A percentile compares a stretch with the other conserved stretches of the same genome.
phyloP scores from a whole-genome alignment of 2,113 vertebrate genomes.

The Catharus bicknelli region DNA sequence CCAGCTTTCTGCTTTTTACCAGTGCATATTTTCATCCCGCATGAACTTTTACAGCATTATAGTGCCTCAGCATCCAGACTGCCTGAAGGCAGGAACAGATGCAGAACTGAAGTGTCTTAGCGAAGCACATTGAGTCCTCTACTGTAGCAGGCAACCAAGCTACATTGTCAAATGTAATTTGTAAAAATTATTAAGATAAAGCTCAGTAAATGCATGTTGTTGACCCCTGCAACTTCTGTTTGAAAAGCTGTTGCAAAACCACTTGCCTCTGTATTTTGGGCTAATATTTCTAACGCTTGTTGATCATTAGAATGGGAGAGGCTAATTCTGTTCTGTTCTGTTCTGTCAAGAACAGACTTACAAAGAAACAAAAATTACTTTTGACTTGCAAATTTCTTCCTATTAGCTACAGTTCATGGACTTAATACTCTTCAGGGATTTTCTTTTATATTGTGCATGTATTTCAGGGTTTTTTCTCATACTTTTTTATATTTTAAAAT shows the following conservation, averaged over 20 bases:
- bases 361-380: conserved; percentile 61
- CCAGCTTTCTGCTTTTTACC: not conserved
- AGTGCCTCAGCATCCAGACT: not conserved
- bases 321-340: conserved; percentile 4
- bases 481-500: conserved; percentile 10
- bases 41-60: not conserved
- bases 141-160: not conserved
- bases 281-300: conserved; percentile 51
- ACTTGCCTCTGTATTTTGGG: conserved; percentile 40
- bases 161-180: not conserved
- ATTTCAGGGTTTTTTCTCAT: not conserved
- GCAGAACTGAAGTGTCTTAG: not conserved
- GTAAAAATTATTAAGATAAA: conserved; percentile 26
- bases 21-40: not conserved
- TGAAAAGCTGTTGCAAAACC: conserved; percentile 35
- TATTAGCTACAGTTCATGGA: conserved; percentile 38
- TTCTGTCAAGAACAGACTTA: conserved; percentile 14
- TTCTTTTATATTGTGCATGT: conserved; percentile 21
- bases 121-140: not conserved
- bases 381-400: conserved; percentile 55
- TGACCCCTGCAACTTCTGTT: conserved; percentile 11
- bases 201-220: not conserved
- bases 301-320: conserved; percentile 42
- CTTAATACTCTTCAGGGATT: conserved; percentile 32
- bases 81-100: not conserved